Base-by-base conservation (phyloP, 1,140 invertebrate genomes). In the Chironomus tepperi region DNA sequence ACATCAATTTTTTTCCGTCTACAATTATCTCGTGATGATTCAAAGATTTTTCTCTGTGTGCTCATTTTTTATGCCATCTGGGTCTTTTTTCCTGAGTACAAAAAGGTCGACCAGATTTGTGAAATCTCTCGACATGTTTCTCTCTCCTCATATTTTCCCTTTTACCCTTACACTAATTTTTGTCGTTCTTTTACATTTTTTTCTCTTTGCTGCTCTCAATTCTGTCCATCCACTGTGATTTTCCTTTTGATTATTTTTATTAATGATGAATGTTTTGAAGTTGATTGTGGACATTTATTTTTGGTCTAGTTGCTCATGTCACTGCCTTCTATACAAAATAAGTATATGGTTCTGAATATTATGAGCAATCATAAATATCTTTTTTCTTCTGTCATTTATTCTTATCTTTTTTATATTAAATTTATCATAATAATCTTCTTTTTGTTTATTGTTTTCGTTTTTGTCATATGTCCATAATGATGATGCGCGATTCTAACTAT, bases 281-380 rank as follows among this genome's bases (percentile, higher is more conserved):
- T 70, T 70, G 65, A 70, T 70, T 70, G 65, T 70, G 18, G n/a
- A 70, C 65, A 70, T 70, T 70, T 70, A 70, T 70, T 70, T 70
- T 70, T 70, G 65, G 65, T 70, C 19, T 18, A 34, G 24, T 34
- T 34, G 24, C 24, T 34, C 24, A 34, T 70, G 6, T 18, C 16
- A 18, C 65, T 18, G 65, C n/a, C 65, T 10, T 70, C n/a, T 18
- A 7, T 9, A 16, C 7, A 8, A 70, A 9, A 70, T 7, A 19
- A 70, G 10, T 70, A 16, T 70, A 7, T 70, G 16, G 3, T 3
- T 70, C 65, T 57, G 47, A 57, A 57, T 57, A 57, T 57, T n/a
- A 57, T 57, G 47, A 57, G 47, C 15, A 57, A 57, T 57, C 47
- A 57, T 57, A 57, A 57, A 57, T 57, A 57, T 57, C 47, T 57